Conservation (phyloP, 2,888 invertebrate species). For the Ormyrus labotus region DNA sequence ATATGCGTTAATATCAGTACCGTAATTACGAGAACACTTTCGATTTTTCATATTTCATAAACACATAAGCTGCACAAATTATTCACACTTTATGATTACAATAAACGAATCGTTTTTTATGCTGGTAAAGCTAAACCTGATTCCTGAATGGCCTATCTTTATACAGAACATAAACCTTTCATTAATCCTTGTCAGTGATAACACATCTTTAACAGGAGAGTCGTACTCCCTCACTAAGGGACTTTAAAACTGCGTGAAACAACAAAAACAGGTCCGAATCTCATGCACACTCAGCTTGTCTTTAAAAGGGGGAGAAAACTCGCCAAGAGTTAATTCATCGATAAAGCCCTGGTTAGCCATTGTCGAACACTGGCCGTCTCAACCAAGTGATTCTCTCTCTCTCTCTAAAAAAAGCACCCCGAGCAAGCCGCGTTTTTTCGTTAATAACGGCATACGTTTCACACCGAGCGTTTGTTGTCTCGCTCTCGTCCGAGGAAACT, state of each 20-base stretch:
- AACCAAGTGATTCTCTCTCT: neutral
- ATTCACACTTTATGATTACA: too few relatives aligned
- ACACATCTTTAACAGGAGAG: constrained; percentile 21
- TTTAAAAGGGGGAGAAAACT: neutral
- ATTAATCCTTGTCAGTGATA: constrained; percentile 27
- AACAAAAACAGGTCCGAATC: constrained; percentile 32
- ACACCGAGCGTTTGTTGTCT: constrained; percentile 62
- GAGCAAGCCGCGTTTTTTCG: constrained; percentile 18
- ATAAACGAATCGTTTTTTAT: neutral
- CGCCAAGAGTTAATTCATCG: constrained; percentile 50
- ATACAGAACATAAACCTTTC: neutral
- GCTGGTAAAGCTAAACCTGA: too few relatives aligned
- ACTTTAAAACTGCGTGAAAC: constrained; percentile 30
- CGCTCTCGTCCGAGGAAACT: constrained; percentile 67
- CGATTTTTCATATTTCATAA: too few relatives aligned
- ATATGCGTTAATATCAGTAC: neutral
- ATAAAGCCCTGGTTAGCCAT: constrained; percentile 37
- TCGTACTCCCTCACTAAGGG: constrained; percentile 13
- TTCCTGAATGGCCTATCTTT: too few relatives aligned
- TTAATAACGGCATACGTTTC: constrained; percentile 73
- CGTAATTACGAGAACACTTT: constrained; percentile 26
- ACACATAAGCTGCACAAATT: too few relatives aligned
- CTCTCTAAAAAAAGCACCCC: constrained; percentile 1
- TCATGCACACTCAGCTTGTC: constrained; percentile 4
- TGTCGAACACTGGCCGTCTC: neutral